Evolutionary conservation across 2,888 invertebrate genomes (phyloP), one percentile per base, ranked within the genome.

Genomic region (Chrysotoxum bicinctum): DNA sequence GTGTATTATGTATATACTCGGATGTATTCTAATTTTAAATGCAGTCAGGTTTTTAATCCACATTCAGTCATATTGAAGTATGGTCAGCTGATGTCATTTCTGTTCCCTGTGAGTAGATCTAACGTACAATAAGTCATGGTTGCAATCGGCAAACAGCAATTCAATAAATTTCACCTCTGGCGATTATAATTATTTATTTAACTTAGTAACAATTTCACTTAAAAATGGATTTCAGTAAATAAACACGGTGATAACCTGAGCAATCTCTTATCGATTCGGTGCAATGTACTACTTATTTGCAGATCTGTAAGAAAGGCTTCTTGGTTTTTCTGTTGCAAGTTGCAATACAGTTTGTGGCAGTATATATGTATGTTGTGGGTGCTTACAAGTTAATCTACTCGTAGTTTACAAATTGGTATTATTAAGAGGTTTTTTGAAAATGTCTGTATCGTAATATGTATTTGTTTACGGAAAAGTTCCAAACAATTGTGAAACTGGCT

Each of bases 181-280:
- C 26, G 60, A 60, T 54, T 30, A 52, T 37, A n/a, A 21, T 23
- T 58, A 19, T 26, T 23, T 43, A 16, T 60, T 60, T 5, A 26
- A 16, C 37, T 9, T 58, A 37, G 37, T 37, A 58, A 58, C 58
- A 35, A 60, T 26, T 19, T 43, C 6, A n/a, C 16, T 26, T n/a
- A 6, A 60, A 64, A 21, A 48, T 48, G 45, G 7, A 8, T 26
- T 16, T 58, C 30, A 26, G 30, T 45, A 45, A 45, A 64, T 45
- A 64, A 19, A 16, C 64, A 45, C 12, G 16, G 4, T 30, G 45
- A 66, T 66, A 66, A 48, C 48, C 66, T 48, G 21, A 32, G 10
- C 19, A 66, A 48, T 66, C 32, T 48, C 66, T 50, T 60, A 60
- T 60, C 60, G 40, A 40, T 26, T 10, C 26, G 40, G 60, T 60